Base-by-base conservation (phyloP, 2,888 invertebrate genomes). In the Tachina lurida region DNA sequence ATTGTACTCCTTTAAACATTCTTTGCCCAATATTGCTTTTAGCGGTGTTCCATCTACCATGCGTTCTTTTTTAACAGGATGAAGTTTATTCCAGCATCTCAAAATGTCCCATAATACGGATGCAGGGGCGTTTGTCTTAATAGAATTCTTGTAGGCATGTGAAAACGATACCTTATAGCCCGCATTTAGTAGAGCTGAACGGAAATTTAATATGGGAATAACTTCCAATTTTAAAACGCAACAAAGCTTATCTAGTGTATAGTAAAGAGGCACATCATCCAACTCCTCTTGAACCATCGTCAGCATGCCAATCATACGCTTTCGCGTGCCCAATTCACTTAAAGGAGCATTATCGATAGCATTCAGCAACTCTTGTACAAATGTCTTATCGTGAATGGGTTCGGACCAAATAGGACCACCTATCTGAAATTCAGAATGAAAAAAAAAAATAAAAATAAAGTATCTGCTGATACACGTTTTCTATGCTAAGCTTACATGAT, bases 331-430 rank as follows among this genome's bases (percentile, higher is more conserved):
- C 80, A 96, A 93, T 0, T 81, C 76, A 4, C 58, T 68, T 0
- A 91, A 88, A 0, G 93, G 92, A 62, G 93, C 91, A 19, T 92
- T 90, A 60, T 93, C 91, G 10, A 95, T 93, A 56, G 93, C 91
- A 0, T 89, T 87, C 0, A 97, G 91, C 10, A 98, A 94, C 60
- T 95, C 93, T 1, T 93, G 90, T 0, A 99, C 95, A 93, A 99
- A 99, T 0, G 93, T 91, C 63, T 93, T 93, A 88, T 97, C 95
- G 92, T 99, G 98, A 56, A 99, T 94, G 0, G 96, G 96, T 0
- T 95, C 97, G 0, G 96, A 95, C 98, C 99, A 99, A 88, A 99
- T 96, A 0, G 99, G 99, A 1, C 99, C 99, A 12, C 97, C 98
- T 88, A 97, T 92, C 96, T 97, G 92, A 87, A 87, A 81, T 86